These are phyloP conservation scores for Manis crassicaudata DNA, from an alignment of 2,797 vertebrate species.

Conservation along the genomic window DNA sequence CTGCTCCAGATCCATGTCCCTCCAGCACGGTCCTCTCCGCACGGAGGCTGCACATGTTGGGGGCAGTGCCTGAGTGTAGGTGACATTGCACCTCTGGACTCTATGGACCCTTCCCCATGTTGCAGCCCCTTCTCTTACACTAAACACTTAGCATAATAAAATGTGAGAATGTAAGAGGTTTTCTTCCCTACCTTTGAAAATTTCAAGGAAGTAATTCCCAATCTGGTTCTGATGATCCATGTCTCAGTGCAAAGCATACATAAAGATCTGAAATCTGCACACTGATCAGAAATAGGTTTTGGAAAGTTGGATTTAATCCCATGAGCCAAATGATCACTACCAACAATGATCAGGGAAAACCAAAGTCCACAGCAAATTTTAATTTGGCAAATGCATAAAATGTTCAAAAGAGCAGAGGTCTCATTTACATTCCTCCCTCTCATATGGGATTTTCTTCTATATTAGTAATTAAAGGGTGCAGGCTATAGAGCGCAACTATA, in stretches of 20 bases:
- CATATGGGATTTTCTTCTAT: constrained; percentile 84
- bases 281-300: constrained; percentile 74
- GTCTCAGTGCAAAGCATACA: constrained; percentile 57
- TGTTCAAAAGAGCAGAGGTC: constrained; percentile 83
- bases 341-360: constrained; percentile 79
- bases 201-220: constrained; percentile 72
- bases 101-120: neutral
- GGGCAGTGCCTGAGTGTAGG: rapidly evolving
- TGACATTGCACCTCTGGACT: neutral
- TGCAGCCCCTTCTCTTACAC: neutral
- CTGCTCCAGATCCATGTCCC: neutral
- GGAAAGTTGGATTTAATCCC: constrained; percentile 78
- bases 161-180: constrained; percentile 54
- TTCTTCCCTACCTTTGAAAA: constrained; percentile 77
- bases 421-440: constrained; percentile 83
- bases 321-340: constrained; percentile 78
- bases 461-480: constrained; percentile 84
- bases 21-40: neutral
- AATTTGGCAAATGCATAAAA: constrained; percentile 80
- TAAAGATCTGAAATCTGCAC: constrained; percentile 65
- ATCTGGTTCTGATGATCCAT: constrained; percentile 80
- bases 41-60: neutral
- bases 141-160: neutral
- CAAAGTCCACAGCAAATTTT: constrained; percentile 80
- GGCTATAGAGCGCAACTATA: constrained; percentile 80